Percentiles rank a stretch among this genome's conserved stretches.
phyloP scores from a whole-genome alignment of 92 coral and sea anemone genomes.

The Paragorgia papillata region DNA sequence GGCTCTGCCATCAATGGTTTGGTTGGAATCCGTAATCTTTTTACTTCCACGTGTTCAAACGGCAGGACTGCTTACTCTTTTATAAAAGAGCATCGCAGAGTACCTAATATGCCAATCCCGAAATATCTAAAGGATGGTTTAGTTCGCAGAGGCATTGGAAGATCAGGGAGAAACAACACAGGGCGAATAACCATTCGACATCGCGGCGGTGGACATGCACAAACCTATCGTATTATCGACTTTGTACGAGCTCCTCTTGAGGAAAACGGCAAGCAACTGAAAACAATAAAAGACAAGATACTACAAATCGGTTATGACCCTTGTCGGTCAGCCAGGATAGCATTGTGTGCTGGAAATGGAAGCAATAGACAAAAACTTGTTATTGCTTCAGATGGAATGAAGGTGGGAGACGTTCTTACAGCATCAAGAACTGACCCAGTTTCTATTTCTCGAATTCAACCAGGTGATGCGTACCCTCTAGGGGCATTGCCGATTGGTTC shows the following conservation, averaged over 20 bases:
- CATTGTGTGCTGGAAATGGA: conserved; percentile 93
- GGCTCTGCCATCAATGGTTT: background rate
- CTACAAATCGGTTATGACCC: conserved; percentile 94
- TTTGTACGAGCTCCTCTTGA: conserved; percentile 76
- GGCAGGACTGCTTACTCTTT: conserved; percentile 91
- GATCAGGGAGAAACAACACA: conserved; percentile 86
- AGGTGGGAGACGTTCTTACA: conserved; percentile 87
- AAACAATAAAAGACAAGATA: conserved; percentile 73
- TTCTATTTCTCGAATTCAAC: conserved; percentile 79
- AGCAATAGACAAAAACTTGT: conserved; percentile 82
- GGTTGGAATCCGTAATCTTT: conserved; percentile 49
- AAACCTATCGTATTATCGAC: conserved; percentile 88
- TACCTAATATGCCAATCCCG: conserved; percentile 86
- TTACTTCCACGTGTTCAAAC: conserved; percentile 57
- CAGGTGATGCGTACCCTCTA: conserved; percentile 97
- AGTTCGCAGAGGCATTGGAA: conserved; percentile 71
- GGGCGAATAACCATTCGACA: conserved; percentile 84
- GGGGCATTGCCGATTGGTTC: conserved; percentile 85
- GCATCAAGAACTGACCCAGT: conserved; percentile 83
- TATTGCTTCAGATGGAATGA: conserved; percentile 85
- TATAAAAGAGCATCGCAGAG: conserved; percentile 77
- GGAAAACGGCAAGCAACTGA: conserved; percentile 40
- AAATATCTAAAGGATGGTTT: conserved; percentile 85
- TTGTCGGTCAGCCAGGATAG: conserved; percentile 93
- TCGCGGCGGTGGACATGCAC: conserved; percentile 96